Percentiles rank a stretch among this genome's conserved stretches.
Conservation (phyloP, 2,888 invertebrate genomes). For the Eupithecia centaureata region DNA sequence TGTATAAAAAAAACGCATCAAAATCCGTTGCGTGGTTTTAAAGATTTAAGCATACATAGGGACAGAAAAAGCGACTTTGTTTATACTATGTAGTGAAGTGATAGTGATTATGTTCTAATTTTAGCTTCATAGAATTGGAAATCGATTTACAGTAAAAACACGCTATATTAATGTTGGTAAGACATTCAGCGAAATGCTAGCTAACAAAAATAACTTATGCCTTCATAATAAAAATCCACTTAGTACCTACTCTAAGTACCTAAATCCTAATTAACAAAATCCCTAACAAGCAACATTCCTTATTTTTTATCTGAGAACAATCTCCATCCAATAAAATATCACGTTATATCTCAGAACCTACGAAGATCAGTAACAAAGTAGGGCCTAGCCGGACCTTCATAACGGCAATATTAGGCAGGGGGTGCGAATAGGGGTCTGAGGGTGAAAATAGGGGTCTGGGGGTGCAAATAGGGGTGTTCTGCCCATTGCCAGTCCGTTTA, state of each 20-base stretch:
- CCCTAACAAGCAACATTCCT: background rate
- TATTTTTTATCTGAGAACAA: background rate
- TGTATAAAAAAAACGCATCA: no score
- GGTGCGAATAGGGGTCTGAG: background rate
- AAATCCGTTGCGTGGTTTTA: no score
- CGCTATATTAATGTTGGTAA: no score
- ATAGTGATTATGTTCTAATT: no score
- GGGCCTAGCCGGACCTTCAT: slow-evolving; percentile 63
- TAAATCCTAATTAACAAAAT: background rate
- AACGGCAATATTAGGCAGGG: slow-evolving; percentile 74
- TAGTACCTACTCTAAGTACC: background rate
- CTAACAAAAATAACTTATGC: background rate
- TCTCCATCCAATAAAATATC: background rate
- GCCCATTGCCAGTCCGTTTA: slow-evolving; percentile 76
- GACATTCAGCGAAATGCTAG: background rate
- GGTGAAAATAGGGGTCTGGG: slow-evolving; percentile 78
- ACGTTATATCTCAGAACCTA: slow-evolving; percentile 10
- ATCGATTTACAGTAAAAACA: no score
- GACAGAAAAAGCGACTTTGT: no score
- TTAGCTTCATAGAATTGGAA: no score
- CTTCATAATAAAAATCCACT: background rate
- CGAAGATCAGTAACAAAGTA: slow-evolving; percentile 31
- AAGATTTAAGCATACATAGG: no score
- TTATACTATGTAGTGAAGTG: no score
- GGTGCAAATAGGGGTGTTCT: slow-evolving; percentile 80